Conservation (phyloP, 1,140 invertebrate genomes). For the Zaprionus kolodkinae region DNA sequence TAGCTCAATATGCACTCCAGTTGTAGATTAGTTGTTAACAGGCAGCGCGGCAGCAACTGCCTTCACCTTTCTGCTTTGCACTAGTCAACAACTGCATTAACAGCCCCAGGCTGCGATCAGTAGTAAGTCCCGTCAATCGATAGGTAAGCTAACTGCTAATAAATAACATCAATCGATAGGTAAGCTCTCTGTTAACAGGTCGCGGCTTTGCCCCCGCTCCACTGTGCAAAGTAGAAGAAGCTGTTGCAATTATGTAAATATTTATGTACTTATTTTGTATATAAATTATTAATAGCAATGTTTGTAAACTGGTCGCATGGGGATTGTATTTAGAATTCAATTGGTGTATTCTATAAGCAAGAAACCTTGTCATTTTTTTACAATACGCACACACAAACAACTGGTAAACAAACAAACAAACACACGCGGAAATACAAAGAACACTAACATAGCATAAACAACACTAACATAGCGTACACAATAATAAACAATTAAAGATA, state of each 20-base stretch:
- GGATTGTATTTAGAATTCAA: background rate
- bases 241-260: conserved; percentile 3
- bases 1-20: background rate
- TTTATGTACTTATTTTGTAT: background rate
- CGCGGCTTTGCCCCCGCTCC: background rate
- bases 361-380: background rate
- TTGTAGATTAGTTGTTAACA: background rate
- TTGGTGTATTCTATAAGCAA: conserved; percentile 6
- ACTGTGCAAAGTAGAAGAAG: background rate
- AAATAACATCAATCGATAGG: background rate
- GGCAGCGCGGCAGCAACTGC: background rate
- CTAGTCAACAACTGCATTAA: background rate
- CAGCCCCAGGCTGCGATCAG: background rate
- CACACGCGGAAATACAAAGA: background rate
- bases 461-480: conserved; percentile 6
- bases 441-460: conserved; percentile 12
- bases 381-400: background rate
- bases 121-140: background rate
- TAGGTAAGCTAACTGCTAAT: background rate
- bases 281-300: conserved; percentile 1
- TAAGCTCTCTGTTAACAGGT: background rate
- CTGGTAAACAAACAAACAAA: background rate
- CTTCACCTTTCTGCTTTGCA: background rate
- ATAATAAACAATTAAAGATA: background rate
- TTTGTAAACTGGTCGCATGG: background rate